Evolutionary conservation across 2,113 vertebrate species (phyloP).

Genomic region (Megalops atlanticus): DNA sequence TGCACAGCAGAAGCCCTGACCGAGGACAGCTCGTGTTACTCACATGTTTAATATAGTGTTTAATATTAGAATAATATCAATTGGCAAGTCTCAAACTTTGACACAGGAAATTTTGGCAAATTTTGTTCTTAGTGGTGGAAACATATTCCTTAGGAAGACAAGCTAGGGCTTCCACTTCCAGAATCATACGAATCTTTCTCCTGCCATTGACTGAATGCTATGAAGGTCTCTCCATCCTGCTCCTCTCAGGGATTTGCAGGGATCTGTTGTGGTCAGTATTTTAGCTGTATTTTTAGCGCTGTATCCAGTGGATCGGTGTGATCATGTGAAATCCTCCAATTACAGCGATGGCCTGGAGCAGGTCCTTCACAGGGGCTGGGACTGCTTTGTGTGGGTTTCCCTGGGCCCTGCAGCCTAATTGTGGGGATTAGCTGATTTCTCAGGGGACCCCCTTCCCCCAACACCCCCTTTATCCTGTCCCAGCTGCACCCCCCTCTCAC

Average conservation of each 20-base stretch:
- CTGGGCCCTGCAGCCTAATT: not conserved
- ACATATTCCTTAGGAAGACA: not conserved
- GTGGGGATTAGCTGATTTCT: slow-evolving; percentile 32
- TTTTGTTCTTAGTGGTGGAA: not conserved
- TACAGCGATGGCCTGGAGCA: not conserved
- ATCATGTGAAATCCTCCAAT: not conserved
- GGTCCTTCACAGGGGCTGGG: not conserved
- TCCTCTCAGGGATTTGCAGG: not conserved
- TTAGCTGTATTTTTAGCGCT: not conserved
- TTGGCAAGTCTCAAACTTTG: not conserved
- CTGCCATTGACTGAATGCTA: not conserved
- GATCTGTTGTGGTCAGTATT: not conserved
- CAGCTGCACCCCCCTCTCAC: not conserved
- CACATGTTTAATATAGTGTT: slow-evolving; percentile 1
- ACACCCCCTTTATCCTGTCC: not conserved
- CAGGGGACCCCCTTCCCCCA: not conserved
- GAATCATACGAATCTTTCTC: not conserved
- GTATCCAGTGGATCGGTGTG: not conserved
- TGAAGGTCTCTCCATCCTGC: not conserved
- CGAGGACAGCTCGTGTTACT: slow-evolving; percentile 23
- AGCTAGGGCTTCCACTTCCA: not conserved
- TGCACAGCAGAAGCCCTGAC: slow-evolving; percentile 17
- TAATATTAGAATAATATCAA: not conserved
- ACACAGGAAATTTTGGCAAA: not conserved
- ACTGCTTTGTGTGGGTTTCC: slow-evolving; percentile 15